Percentiles rank a stretch among this genome's conserved stretches.
Evolutionary conservation across 2,888 invertebrate species (phyloP).

Genomic region (Eugnorisma glareosa): DNA sequence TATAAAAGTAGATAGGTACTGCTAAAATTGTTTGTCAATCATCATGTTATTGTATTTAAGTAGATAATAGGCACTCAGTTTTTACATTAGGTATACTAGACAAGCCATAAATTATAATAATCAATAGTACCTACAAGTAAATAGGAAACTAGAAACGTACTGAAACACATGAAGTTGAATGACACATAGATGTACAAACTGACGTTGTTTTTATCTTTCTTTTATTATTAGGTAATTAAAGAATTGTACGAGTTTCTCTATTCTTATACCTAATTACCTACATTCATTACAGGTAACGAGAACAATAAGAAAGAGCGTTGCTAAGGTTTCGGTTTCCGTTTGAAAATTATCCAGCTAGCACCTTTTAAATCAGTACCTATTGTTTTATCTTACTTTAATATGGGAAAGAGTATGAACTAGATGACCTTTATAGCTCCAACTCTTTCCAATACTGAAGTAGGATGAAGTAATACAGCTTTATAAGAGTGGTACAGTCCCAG

Average conservation of each 20-base stretch:
- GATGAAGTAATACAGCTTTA: too few relatives aligned
- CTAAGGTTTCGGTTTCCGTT: too few relatives aligned
- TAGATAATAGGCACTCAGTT: not conserved
- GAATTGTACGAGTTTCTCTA: not conserved
- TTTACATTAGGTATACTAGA: not conserved
- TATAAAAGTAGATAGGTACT: constrained; percentile 11
- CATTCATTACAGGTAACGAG: too few relatives aligned
- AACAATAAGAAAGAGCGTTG: too few relatives aligned
- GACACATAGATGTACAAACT: not conserved
- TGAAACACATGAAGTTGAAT: not conserved
- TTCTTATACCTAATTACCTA: too few relatives aligned
- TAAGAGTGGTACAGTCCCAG: too few relatives aligned
- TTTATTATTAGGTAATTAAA: not conserved
- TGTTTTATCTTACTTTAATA: too few relatives aligned
- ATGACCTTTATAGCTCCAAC: too few relatives aligned
- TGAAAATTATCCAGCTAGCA: not conserved
- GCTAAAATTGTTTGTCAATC: constrained; percentile 14
- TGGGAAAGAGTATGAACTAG: too few relatives aligned
- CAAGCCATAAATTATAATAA: not conserved
- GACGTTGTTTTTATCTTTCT: not conserved
- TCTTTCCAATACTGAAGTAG: too few relatives aligned
- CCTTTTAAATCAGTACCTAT: not conserved
- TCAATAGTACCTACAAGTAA: not conserved
- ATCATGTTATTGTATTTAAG: constrained; percentile 8
- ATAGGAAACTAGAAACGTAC: not conserved